Conservation (phyloP, 2,113 vertebrate species). For the Syrmaticus mikado region DNA sequence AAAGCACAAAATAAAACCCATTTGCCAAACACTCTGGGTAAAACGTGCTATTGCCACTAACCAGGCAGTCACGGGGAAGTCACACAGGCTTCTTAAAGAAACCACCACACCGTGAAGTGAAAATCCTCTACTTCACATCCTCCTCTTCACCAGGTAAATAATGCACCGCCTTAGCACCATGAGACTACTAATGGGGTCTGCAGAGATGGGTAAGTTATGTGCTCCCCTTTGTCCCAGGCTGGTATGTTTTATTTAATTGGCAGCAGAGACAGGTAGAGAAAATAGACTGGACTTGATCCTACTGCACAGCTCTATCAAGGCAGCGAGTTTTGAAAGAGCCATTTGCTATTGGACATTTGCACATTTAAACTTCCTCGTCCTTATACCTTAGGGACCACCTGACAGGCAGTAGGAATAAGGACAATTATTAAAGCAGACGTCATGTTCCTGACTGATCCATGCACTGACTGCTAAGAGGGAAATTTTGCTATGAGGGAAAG, state of each 20-base stretch:
- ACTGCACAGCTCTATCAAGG: neutral
- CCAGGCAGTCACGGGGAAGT: neutral
- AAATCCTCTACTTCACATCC: neutral
- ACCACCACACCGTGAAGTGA: neutral
- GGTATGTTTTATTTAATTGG: neutral
- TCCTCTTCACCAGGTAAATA: neutral
- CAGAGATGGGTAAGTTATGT: neutral
- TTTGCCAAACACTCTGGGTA: conserved; percentile 46
- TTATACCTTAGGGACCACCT: neutral
- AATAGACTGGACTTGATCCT: neutral
- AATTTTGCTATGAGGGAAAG: neutral
- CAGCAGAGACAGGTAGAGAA: neutral
- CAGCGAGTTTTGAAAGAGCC: neutral
- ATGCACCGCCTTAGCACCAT: neutral
- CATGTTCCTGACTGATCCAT: neutral
- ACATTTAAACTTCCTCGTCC: neutral
- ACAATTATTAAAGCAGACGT: neutral
- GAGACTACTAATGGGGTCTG: neutral
- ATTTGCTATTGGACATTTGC: neutral
- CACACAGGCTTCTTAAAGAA: conserved; percentile 20
- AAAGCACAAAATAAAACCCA: conserved; percentile 39
- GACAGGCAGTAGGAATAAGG: neutral
- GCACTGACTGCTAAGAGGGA: neutral
- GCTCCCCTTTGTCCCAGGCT: neutral
- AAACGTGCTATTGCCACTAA: conserved; percentile 40